Percentiles rank a stretch among this genome's conserved stretches.
phyloP scores from a whole-genome alignment of 2,113 vertebrate genomes.

The Rhynchomys soricoides region DNA sequence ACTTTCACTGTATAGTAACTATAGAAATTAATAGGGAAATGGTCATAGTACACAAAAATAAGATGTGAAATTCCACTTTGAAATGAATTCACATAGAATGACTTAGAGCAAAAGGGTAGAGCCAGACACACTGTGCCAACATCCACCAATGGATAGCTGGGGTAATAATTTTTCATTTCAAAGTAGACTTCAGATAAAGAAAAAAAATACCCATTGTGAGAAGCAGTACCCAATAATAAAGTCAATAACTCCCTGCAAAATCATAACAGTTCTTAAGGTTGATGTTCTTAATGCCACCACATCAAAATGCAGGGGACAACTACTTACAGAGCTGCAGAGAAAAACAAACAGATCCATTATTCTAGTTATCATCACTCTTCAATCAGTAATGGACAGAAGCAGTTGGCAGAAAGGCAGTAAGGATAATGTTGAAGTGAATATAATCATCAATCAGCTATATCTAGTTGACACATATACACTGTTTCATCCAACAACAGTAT shows the following conservation, averaged over 20 bases:
- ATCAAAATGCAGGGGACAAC: neutral
- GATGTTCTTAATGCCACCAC: neutral
- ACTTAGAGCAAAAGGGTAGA: neutral
- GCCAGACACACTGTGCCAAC: neutral
- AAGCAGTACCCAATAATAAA: neutral
- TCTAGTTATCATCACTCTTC: neutral
- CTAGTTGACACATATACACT: neutral
- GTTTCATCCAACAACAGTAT: neutral
- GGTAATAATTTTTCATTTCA: neutral
- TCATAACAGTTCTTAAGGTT: neutral
- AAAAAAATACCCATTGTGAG: neutral
- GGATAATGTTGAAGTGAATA: neutral
- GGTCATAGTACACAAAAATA: neutral
- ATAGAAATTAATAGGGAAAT: neutral
- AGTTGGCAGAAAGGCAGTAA: neutral
- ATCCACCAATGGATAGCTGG: neutral
- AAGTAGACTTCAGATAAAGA: neutral
- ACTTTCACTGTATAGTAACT: no score
- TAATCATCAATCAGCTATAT: neutral
- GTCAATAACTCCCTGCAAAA: neutral
- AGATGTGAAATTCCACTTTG: neutral
- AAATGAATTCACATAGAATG: neutral
- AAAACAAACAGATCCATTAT: neutral
- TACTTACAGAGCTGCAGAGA: neutral
- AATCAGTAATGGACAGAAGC: neutral